phyloP scores from a whole-genome alignment of 2,888 invertebrate genomes.

The Sabellastarte sp. region DNA sequence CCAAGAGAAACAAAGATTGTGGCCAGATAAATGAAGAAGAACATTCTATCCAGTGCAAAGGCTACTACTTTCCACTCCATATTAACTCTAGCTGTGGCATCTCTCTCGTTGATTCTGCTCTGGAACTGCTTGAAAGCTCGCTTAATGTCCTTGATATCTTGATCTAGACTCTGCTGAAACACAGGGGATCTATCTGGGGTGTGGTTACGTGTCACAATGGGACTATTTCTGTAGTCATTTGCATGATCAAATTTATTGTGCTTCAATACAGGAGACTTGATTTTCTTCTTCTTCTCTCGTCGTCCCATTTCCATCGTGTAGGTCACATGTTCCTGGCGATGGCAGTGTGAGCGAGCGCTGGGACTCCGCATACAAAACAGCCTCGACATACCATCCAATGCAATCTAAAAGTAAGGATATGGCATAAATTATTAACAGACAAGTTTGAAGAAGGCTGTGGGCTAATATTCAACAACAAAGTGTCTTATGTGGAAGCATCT shows the following conservation, averaged over 20 bases:
- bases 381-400: slow-evolving; percentile 19
- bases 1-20: slow-evolving; percentile 49
- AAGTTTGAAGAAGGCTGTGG: too few relatives aligned
- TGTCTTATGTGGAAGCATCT: too few relatives aligned
- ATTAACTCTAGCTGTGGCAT: slow-evolving; percentile 42
- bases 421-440: too few relatives aligned
- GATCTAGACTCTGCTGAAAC: slow-evolving; percentile 30
- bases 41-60: slow-evolving; percentile 52
- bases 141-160: slow-evolving; percentile 50
- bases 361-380: slow-evolving; percentile 19
- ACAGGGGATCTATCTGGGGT: slow-evolving; percentile 7
- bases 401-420: too few relatives aligned
- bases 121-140: slow-evolving; percentile 38
- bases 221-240: slow-evolving; percentile 12
- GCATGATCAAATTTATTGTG: slow-evolving; percentile 31
- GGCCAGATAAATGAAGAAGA: slow-evolving; percentile 53
- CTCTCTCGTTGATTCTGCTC: slow-evolving; percentile 41
- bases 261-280: slow-evolving; percentile 23
- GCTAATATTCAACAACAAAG: too few relatives aligned
- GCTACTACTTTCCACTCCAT: slow-evolving; percentile 56
- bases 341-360: neutral
- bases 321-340: slow-evolving; percentile 26
- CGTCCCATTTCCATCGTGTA: slow-evolving; percentile 20
- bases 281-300: slow-evolving; percentile 20
- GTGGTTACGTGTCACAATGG: slow-evolving; percentile 9